Evolutionary conservation across 2,888 invertebrate genomes (phyloP).

Genomic region (Nephrotoma appendiculata): DNA sequence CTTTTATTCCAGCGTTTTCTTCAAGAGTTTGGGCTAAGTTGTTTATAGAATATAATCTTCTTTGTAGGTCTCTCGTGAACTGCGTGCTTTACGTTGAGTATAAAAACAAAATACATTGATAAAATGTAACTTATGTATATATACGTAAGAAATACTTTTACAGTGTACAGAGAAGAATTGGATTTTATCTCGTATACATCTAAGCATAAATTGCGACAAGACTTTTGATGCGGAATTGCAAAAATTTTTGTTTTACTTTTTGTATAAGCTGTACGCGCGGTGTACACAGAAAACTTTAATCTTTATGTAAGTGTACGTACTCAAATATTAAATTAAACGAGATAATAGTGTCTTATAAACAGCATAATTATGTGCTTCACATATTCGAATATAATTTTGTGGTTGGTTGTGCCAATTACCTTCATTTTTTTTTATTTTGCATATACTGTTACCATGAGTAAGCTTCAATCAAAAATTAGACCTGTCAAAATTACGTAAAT

Average conservation of each 20-base stretch:
- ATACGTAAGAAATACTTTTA: background rate
- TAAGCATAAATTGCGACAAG: background rate
- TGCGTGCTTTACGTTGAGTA: background rate
- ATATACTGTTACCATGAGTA: background rate
- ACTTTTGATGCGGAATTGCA: background rate
- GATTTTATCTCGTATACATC: background rate
- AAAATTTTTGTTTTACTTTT: background rate
- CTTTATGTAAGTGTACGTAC: background rate
- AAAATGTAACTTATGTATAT: background rate
- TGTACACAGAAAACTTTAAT: background rate
- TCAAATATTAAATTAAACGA: background rate
- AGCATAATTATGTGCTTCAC: background rate
- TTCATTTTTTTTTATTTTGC: background rate
- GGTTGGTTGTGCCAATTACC: background rate
- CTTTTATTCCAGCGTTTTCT: background rate
- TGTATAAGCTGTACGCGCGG: background rate
- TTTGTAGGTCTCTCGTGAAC: background rate
- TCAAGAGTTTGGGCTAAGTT: background rate
- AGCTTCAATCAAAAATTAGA: background rate
- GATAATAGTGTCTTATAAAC: background rate
- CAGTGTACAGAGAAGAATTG: background rate
- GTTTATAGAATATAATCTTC: background rate
- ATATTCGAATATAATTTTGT: background rate
- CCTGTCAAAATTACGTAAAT: background rate
- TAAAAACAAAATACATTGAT: background rate